These are phyloP conservation scores for Eupithecia centaureata DNA, from an alignment of 2,888 invertebrate species.

Conservation along the genomic window DNA sequence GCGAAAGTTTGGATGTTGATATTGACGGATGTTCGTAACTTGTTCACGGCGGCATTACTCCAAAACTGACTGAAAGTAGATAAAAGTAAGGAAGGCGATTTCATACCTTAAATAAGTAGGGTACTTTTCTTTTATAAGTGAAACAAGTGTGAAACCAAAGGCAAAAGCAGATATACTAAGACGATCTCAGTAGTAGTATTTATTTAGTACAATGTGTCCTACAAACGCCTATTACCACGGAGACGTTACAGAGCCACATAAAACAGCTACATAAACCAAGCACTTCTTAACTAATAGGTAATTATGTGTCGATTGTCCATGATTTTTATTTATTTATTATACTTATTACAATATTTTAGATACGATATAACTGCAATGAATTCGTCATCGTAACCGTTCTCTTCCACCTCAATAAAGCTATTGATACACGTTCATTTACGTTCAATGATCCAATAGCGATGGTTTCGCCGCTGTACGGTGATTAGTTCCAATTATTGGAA, in stretches of 20 bases:
- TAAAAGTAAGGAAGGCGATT: too few relatives aligned
- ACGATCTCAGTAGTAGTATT: too few relatives aligned
- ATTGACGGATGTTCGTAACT: background rate
- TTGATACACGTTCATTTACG: slow-evolving; percentile 21
- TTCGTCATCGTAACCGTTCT: background rate
- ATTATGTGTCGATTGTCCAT: too few relatives aligned
- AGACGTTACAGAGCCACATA: too few relatives aligned
- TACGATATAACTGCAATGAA: background rate
- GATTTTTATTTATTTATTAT: too few relatives aligned
- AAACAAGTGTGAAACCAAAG: background rate
- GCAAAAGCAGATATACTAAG: background rate
- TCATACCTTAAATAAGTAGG: too few relatives aligned
- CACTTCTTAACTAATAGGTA: too few relatives aligned
- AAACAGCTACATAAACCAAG: too few relatives aligned
- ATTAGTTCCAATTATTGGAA: slow-evolving; percentile 71
- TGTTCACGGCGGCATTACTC: background rate
- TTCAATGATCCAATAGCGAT: slow-evolving; percentile 27
- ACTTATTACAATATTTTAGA: too few relatives aligned
- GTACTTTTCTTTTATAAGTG: too few relatives aligned
- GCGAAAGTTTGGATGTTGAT: background rate
- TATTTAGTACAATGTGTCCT: too few relatives aligned
- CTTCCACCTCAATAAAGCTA: slow-evolving; percentile 16
- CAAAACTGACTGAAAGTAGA: background rate
- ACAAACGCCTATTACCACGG: too few relatives aligned
- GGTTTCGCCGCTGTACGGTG: slow-evolving; percentile 50